Percentiles rank a stretch among this genome's conserved stretches.
phyloP scores from a whole-genome alignment of 2,113 vertebrate species.

The Centropristis striata region DNA sequence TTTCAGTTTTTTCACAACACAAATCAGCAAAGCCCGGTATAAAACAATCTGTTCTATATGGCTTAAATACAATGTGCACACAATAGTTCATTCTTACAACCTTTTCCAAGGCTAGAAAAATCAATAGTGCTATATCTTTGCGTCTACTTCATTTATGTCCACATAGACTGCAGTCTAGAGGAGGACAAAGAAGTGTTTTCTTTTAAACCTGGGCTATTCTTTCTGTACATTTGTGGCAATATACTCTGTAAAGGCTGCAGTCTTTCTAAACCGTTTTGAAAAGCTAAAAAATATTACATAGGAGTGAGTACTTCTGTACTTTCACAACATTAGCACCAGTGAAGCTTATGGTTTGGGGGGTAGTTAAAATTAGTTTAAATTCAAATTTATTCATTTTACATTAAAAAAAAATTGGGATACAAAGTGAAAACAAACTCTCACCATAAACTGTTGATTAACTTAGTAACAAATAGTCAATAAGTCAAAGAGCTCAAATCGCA shows the following conservation, averaged over 20 bases:
- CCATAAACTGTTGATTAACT: neutral
- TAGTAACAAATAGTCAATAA: neutral
- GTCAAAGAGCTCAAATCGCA: neutral
- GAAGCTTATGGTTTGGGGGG: neutral
- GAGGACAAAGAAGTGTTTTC: neutral
- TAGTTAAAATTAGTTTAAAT: too few relatives aligned
- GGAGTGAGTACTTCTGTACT: fast-evolving
- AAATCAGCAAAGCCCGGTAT: neutral
- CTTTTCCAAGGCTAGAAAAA: slow-evolving; percentile 19
- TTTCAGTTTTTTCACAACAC: neutral
- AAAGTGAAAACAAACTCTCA: neutral
- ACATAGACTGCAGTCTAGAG: neutral
- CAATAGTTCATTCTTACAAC: neutral
- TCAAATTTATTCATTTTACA: neutral
- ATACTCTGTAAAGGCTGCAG: neutral
- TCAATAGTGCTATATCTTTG: slow-evolving; percentile 2
- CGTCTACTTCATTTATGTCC: neutral
- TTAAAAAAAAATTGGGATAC: neutral
- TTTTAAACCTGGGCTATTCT: neutral
- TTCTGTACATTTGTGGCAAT: neutral
- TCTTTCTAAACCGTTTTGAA: neutral
- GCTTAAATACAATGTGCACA: neutral
- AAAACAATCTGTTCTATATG: neutral
- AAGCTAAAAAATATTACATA: neutral
- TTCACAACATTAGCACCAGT: too few relatives aligned